Evolutionary conservation across 2,797 vertebrate species (phyloP), one percentile per base, ranked within the genome.

Genomic region (Cyclura pinguis): DNA sequence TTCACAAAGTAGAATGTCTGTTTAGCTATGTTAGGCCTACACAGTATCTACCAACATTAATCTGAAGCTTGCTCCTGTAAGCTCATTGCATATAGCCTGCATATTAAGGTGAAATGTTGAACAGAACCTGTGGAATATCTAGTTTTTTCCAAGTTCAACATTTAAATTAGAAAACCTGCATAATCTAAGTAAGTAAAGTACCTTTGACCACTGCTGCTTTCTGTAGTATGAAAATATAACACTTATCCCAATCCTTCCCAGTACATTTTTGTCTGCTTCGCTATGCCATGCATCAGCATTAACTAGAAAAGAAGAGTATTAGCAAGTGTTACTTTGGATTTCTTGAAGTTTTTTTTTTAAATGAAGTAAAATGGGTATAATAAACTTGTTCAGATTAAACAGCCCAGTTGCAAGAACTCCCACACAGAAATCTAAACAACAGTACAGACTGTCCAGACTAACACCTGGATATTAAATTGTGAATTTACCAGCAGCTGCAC

Each of bases 181-280:
- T 67, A 94, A 57, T 50, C 73, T 73, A 93, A 91, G 3, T 52
- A 72, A 76, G 47, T 76, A 86, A 90, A 93, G 92, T 98, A 99
- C 99, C 98, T 99, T 99, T 84, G 91, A 88, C 99, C 98, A 99
- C 13, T 98, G 98, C 77, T 98, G 96, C 6, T 95, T 96, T 96
- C 96, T 98, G 96, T 99, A 96, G 93, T 99, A 99, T 84, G 97
- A 97, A 92, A 97, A 98, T 96, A 99, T 97, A 62, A 98, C 96
- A 5, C 97, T 98, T 89, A 99, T 98, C 88, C 98, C 99, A 73
- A 98, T 98, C 94, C 98, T 98, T 90, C 98, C 99, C 77, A 99
- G 94, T 93, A 98, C 97, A 90, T 91, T 96, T 96, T 86, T 98
- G 91, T 97, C 92, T 85, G 96, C 91, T 88, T 95, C 96, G 90